phyloP scores from a whole-genome alignment of 2,113 vertebrate species.

The Apaloderma vittatum region DNA sequence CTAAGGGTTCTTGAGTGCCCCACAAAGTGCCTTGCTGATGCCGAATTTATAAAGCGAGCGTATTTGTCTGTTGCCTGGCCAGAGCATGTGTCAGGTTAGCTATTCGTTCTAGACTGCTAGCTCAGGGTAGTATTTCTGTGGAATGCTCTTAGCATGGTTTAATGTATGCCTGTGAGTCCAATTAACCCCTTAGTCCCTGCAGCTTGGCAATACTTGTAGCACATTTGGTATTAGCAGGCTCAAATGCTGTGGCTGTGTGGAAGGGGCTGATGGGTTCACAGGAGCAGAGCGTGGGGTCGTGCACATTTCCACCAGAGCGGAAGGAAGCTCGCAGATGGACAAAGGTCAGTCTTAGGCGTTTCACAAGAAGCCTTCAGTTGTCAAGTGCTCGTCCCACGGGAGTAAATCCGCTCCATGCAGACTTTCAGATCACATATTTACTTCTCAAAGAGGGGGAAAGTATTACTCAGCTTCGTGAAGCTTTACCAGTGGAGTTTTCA shows the following conservation, averaged over 20 bases:
- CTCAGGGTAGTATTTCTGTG: slow-evolving; percentile 15
- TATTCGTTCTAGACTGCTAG: not conserved
- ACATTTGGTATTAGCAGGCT: accelerated
- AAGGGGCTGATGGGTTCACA: accelerated
- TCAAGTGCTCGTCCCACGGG: accelerated
- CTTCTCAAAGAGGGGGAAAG: not conserved
- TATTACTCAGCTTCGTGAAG: not conserved
- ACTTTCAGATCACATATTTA: not conserved
- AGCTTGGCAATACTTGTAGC: accelerated
- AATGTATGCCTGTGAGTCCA: not conserved
- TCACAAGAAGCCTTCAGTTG: not conserved
- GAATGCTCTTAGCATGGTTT: slow-evolving; percentile 32
- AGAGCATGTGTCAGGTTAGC: not conserved
- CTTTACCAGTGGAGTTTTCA: not conserved
- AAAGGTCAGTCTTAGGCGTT: not conserved
- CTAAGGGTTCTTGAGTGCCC: not conserved
- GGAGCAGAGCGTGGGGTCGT: not conserved
- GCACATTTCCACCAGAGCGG: not conserved
- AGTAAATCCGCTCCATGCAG: accelerated
- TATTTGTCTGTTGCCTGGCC: not conserved
- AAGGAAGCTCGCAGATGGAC: not conserved
- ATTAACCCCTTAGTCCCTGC: slow-evolving; percentile 11
- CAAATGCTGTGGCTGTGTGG: accelerated
- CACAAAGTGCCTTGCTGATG: not conserved
- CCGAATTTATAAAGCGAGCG: not conserved